These are phyloP conservation scores for Danaus melanippus DNA, from an alignment of 1,140 invertebrate genomes.

Conservation along the genomic window DNA sequence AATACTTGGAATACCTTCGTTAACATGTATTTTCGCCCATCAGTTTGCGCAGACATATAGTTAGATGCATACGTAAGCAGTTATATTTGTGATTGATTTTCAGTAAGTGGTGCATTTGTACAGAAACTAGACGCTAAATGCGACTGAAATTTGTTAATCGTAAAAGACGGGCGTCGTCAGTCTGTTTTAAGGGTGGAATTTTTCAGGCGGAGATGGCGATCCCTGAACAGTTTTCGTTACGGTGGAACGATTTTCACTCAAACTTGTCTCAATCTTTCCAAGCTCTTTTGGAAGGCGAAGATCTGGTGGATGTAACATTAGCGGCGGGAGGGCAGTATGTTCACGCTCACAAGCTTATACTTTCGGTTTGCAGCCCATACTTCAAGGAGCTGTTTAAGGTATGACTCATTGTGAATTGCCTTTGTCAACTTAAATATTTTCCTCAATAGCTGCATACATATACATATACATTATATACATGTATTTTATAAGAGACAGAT, in stretches of 20 bases:
- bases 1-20: constrained; percentile 30
- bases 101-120: constrained; percentile 56
- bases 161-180: constrained; percentile 34
- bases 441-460: constrained; percentile 24
- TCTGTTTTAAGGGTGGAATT: constrained; percentile 33
- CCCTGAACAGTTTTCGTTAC: constrained; percentile 83
- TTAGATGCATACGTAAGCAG: constrained; percentile 30
- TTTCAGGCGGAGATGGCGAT: constrained; percentile 52
- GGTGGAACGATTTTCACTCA: constrained; percentile 89
- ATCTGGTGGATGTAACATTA: constrained; percentile 82
- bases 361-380: constrained; percentile 81
- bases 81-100: constrained; percentile 48
- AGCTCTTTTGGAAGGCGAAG: constrained; percentile 76
- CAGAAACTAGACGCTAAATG: constrained; percentile 55
- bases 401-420: constrained; percentile 55
- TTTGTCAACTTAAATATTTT: constrained; percentile 32
- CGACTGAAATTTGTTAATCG: constrained; percentile 56
- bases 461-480: constrained; percentile 23
- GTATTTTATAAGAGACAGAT: constrained; percentile 15
- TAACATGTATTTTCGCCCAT: constrained; percentile 33
- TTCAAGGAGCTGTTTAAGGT: constrained; percentile 82
- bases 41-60: constrained; percentile 19
- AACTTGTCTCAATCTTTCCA: constrained; percentile 81
- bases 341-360: constrained; percentile 80
- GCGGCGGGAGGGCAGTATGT: constrained; percentile 79